A percentile compares a stretch with the other conserved stretches of the same genome.
These are phyloP conservation scores for Apamea crenata DNA, from an alignment of 2,888 invertebrate genomes.

Conservation along the genomic window DNA sequence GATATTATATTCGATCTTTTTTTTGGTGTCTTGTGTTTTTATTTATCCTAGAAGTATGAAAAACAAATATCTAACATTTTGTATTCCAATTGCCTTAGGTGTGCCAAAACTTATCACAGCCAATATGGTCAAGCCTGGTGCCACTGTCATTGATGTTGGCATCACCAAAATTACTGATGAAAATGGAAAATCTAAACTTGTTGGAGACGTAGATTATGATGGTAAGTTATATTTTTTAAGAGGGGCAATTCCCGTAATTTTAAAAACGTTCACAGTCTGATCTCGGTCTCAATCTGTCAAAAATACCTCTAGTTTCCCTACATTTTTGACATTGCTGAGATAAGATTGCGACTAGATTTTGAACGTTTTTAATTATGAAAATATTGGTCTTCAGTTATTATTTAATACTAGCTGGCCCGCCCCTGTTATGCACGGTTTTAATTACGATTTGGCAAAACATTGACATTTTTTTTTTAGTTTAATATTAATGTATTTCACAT, in stretches of 20 bases:
- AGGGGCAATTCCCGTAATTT: background rate
- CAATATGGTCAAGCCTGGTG: conserved; percentile 97
- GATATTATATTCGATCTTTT: background rate
- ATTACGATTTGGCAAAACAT: no score
- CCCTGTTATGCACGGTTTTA: no score
- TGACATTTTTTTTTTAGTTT: no score
- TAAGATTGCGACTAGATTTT: no score
- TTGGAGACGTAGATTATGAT: conserved; percentile 97
- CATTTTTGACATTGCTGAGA: no score
- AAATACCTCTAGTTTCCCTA: background rate
- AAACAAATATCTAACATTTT: background rate
- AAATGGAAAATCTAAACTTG: conserved; percentile 93
- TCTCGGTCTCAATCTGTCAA: background rate
- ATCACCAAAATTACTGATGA: conserved; percentile 93
- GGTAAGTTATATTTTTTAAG: conserved; percentile 83
- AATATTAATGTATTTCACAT: no score
- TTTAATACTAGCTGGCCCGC: no score
- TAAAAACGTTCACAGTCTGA: background rate
- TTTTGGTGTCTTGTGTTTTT: background rate
- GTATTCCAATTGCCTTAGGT: conserved; percentile 81
- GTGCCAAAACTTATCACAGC: conserved; percentile 94
- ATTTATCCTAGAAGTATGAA: conserved; percentile 5
- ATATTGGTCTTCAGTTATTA: no score
- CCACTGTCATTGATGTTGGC: conserved; percentile 97
- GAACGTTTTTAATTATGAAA: no score